Percentiles rank a stretch among this genome's conserved stretches.
Conservation (phyloP, 2,113 vertebrate genomes). For the Phaethon lepturus region DNA sequence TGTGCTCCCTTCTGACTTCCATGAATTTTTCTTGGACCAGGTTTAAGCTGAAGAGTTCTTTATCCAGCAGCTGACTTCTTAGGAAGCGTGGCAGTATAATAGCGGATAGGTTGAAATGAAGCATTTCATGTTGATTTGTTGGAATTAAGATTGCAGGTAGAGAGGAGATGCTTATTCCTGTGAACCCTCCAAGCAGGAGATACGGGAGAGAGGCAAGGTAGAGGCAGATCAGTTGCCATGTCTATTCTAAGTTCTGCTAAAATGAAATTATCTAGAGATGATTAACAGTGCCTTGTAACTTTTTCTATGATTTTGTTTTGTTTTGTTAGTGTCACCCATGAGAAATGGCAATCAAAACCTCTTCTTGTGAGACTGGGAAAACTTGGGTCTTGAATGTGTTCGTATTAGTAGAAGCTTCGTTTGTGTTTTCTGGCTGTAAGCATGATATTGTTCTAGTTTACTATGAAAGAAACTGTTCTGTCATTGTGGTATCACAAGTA, state of each 20-base stretch:
- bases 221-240: not conserved
- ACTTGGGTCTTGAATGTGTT: not conserved
- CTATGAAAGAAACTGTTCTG: not conserved
- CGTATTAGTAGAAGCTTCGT: not conserved
- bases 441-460: not conserved
- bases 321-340: too few species aligned
- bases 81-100: not conserved
- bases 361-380: not conserved
- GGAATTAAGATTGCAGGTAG: not conserved
- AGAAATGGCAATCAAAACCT: not conserved
- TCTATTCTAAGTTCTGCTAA: not conserved
- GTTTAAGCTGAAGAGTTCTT: not conserved
- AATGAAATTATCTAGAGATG: not conserved
- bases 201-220: not conserved
- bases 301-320: not conserved
- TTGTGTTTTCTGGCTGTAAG: not conserved
- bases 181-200: not conserved
- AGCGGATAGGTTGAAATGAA: not conserved
- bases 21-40: not conserved
- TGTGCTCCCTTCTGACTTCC: not conserved
- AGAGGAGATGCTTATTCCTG: not conserved
- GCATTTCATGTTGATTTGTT: not conserved
- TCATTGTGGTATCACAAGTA: too few species aligned
- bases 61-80: not conserved
- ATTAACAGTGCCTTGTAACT: not conserved